Percentiles rank a stretch among this genome's conserved stretches.
Evolutionary conservation across 2,888 invertebrate species (phyloP).

Genomic region (Bombyx huttoni): DNA sequence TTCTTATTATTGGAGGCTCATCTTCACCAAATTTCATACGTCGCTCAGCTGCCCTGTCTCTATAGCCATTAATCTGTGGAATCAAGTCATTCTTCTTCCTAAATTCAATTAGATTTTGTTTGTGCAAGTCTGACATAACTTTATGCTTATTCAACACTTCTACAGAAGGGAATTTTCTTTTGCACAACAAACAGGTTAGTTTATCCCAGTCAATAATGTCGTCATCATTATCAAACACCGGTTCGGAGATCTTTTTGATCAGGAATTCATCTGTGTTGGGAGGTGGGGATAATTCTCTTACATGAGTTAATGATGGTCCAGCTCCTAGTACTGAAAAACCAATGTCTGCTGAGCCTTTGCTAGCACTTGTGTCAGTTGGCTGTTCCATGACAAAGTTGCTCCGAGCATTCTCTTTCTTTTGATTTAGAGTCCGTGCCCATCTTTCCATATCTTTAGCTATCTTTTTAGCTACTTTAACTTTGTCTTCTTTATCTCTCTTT

Average conservation of each 20-base stretch:
- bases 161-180: constrained; percentile 91
- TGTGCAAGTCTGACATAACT: constrained; percentile 94
- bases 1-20: constrained; percentile 72
- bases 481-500: constrained; percentile 88
- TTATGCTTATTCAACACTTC: constrained; percentile 93
- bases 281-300: constrained; percentile 47
- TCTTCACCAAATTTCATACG: constrained; percentile 93
- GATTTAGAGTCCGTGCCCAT: constrained; percentile 98
- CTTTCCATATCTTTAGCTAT: constrained; percentile 90
- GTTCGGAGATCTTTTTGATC: constrained; percentile 59
- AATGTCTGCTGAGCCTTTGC: constrained; percentile 89
- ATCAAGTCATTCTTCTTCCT: constrained; percentile 49
- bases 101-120: constrained; percentile 81
- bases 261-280: constrained; percentile 48
- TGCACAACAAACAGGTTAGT: constrained; percentile 94
- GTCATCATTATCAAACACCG: constrained; percentile 77
- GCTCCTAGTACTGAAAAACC: constrained; percentile 94
- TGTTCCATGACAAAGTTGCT: constrained; percentile 61
- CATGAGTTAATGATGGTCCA: constrained; percentile 49
- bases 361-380: constrained; percentile 55
- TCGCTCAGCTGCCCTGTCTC: constrained; percentile 97
- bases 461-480: constrained; percentile 97
- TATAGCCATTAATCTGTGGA: constrained; percentile 73
- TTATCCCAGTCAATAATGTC: constrained; percentile 90
- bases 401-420: constrained; percentile 85